Conservation (phyloP, 2,797 vertebrate species). For the Coccyzus lansbergi region DNA sequence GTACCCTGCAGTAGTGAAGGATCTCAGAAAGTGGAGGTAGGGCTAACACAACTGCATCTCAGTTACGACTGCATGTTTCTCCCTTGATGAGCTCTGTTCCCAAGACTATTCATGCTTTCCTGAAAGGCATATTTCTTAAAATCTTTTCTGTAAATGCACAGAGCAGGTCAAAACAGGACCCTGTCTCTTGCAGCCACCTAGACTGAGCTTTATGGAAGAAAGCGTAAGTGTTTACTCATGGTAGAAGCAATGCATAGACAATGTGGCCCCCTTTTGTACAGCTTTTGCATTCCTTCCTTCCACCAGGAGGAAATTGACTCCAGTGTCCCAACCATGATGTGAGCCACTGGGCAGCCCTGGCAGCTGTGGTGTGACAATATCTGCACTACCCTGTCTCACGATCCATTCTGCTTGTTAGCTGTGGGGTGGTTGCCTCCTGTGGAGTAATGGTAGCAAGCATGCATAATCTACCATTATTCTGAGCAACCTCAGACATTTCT, state of each 20-base stretch:
- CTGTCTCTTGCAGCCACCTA: neutral
- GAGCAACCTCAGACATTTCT: neutral
- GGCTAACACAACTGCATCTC: neutral
- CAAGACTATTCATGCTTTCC: neutral
- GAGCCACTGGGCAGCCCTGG: neutral
- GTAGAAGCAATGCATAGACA: accelerated
- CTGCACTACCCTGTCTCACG: neutral
- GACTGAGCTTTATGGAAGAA: neutral
- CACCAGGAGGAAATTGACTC: accelerated
- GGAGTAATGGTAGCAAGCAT: neutral
- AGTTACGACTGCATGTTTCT: neutral
- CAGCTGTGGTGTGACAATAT: accelerated
- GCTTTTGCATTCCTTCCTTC: neutral
- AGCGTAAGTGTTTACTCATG: neutral
- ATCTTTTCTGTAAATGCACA: neutral
- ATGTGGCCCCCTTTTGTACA: neutral
- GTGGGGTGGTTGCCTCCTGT: neutral
- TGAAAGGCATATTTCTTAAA: neutral
- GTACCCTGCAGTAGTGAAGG: neutral
- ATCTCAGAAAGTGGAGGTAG: neutral
- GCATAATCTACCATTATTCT: accelerated
- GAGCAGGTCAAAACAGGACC: neutral
- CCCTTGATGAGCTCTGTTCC: neutral
- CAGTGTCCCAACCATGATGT: accelerated
- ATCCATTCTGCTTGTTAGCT: neutral